Evolutionary conservation across 1,140 invertebrate genomes (phyloP).

Genomic region (Trichoplusia ni): DNA sequence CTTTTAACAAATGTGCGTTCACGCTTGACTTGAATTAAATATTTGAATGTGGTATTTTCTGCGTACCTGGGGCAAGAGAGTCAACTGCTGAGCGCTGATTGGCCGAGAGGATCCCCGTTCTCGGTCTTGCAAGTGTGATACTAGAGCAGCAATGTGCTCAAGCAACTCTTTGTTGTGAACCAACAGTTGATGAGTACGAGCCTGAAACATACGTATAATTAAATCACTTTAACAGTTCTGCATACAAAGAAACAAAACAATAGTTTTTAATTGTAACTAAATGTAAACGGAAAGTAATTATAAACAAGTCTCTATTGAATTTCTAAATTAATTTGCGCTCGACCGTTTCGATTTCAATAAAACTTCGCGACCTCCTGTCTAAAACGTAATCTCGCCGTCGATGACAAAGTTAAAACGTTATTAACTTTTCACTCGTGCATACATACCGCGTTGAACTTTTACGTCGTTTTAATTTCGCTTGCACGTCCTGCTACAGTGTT

Average conservation of each 20-base stretch:
- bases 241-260: too few species aligned
- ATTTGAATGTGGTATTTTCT: not conserved
- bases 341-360: not conserved
- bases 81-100: conserved; percentile 82
- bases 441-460: too few species aligned
- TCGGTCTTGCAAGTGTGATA: conserved; percentile 91
- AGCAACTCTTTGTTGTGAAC: conserved; percentile 97
- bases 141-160: conserved; percentile 95
- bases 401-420: not conserved
- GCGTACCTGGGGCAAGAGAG: conserved; percentile 85
- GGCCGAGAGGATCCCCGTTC: conserved; percentile 83
- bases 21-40: not conserved
- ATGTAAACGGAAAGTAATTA: too few species aligned
- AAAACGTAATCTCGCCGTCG: not conserved
- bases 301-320: too few species aligned
- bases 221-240: not conserved
- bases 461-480: too few species aligned
- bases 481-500: too few species aligned
- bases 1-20: not conserved
- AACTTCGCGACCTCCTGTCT: not conserved
- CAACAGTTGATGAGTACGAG: conserved; percentile 95
- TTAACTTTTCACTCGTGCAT: too few species aligned
- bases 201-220: conserved; percentile 80
- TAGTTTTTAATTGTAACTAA: too few species aligned
- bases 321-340: conserved; percentile 1